A percentile compares a stretch with the other conserved stretches of the same genome.
Evolutionary conservation across 92 coral and sea anemone genomes (phyloP).

Genomic region (Phenganax marumi): DNA sequence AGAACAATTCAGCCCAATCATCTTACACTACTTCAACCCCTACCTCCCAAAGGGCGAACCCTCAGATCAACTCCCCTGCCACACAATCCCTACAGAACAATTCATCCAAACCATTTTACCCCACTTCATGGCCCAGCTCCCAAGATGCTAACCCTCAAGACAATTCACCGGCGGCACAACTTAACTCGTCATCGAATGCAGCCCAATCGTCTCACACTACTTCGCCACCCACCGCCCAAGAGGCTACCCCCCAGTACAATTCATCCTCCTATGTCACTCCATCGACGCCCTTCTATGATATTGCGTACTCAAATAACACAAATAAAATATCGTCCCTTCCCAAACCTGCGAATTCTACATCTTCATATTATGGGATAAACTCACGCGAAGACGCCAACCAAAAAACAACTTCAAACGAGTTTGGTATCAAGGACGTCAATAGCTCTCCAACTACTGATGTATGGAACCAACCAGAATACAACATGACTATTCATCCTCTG

Average conservation of each 20-base stretch:
- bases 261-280: background rate
- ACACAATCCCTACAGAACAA: background rate
- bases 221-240: conserved; percentile 1
- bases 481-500: conserved; percentile 29
- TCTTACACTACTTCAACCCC: conserved; percentile 3
- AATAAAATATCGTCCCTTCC: background rate
- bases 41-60: background rate
- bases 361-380: background rate
- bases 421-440: background rate
- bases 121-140: background rate
- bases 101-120: background rate
- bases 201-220: background rate
- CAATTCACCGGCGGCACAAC: background rate
- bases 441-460: background rate
- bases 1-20: background rate
- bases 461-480: conserved; percentile 25
- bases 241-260: background rate
- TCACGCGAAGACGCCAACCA: background rate
- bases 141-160: background rate
- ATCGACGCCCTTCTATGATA: background rate
- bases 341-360: background rate
- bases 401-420: background rate
- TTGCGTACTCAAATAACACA: background rate
- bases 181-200: background rate
- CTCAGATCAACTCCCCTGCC: background rate